Conservation (phyloP, 2,888 invertebrate species). For the Buathra laborator region DNA sequence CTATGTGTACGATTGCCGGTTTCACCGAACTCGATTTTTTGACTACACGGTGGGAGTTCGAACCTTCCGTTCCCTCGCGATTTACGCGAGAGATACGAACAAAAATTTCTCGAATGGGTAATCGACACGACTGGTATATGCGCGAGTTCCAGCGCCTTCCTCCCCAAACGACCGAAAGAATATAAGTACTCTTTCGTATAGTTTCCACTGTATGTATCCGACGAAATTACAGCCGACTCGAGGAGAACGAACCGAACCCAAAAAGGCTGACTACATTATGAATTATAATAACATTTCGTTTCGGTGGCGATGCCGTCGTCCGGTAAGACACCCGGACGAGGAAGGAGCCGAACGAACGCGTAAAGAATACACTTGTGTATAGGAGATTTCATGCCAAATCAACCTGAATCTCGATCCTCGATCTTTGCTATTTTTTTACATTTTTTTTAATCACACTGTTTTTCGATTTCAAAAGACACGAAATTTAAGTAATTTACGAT, state of each 20-base stretch:
- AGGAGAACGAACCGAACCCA: background rate
- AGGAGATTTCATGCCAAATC: background rate
- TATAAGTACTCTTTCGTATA: slow-evolving; percentile 6
- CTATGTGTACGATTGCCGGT: background rate
- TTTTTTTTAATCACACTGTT: too few relatives aligned
- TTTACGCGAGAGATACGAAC: slow-evolving; percentile 44
- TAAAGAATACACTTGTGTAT: background rate
- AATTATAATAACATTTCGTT: slow-evolving; percentile 61
- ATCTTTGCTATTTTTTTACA: too few relatives aligned
- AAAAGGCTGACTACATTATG: slow-evolving; percentile 26
- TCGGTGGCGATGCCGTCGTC: slow-evolving; percentile 56
- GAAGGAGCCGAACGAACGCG: slow-evolving; percentile 17
- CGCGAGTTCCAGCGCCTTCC: slow-evolving; percentile 12
- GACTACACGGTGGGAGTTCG: slow-evolving; percentile 24
- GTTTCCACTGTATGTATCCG: background rate
- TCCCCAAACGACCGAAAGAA: background rate
- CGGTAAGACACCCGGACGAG: slow-evolving; percentile 46
- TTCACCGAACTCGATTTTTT: slow-evolving; percentile 13
- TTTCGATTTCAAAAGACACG: too few relatives aligned
- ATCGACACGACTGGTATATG: slow-evolving; percentile 55
- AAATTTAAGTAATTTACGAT: too few relatives aligned
- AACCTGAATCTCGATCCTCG: background rate
- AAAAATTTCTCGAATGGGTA: slow-evolving; percentile 54
- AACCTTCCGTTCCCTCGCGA: slow-evolving; percentile 57
- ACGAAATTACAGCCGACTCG: background rate